These are phyloP conservation scores for Jaculus jaculus DNA, from an alignment of 2,113 vertebrate genomes.

Conservation along the genomic window DNA sequence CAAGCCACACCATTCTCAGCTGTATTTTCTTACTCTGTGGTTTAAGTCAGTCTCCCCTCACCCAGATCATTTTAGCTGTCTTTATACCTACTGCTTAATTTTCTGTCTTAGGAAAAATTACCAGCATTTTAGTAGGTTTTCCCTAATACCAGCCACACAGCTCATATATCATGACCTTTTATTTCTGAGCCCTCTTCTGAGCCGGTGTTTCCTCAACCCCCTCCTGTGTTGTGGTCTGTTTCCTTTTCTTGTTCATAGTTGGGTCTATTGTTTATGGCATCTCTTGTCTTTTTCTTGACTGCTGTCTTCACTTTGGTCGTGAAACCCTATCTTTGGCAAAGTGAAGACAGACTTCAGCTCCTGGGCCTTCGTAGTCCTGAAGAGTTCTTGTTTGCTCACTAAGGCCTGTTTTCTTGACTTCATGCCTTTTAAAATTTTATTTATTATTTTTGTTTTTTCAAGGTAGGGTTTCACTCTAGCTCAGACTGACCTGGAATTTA, in stretches of 20 bases:
- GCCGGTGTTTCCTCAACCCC: background rate
- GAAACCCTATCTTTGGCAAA: background rate
- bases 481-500: no score
- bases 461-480: no score
- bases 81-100: background rate
- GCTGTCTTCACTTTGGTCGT: background rate
- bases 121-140: no score
- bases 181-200: background rate
- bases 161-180: accelerated
- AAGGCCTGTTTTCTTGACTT: background rate
- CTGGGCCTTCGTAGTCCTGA: background rate
- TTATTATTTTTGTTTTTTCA: no score
- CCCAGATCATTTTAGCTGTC: background rate
- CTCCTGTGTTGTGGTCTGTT: background rate
- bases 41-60: background rate
- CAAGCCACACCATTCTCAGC: background rate
- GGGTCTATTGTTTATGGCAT: background rate
- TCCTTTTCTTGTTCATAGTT: no score
- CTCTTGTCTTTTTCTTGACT: background rate
- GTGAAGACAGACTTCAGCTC: background rate
- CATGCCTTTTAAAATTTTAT: background rate
- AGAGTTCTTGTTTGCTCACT: background rate
- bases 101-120: accelerated
- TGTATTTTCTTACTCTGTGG: background rate
- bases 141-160: no score